Conservation (phyloP, 2,797 vertebrate species). For the Squalus acanthias region DNA sequence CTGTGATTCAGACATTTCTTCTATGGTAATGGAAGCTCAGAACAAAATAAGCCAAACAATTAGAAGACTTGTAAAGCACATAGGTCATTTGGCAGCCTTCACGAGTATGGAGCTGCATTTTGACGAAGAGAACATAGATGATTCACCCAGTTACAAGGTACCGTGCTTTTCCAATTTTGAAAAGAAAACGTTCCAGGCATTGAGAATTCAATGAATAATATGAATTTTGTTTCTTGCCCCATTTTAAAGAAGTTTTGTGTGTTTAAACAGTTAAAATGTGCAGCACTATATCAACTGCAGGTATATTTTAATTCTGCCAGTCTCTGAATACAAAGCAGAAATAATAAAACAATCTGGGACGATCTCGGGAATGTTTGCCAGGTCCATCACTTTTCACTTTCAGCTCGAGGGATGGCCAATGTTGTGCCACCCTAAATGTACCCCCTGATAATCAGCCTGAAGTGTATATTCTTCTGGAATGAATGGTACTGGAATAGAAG, state of each 20-base stretch:
- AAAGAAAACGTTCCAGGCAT: neutral
- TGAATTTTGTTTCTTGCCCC: neutral
- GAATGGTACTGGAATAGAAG: neutral
- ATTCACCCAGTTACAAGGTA: slow-evolving; percentile 50
- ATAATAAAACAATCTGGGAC: neutral
- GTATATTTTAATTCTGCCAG: neutral
- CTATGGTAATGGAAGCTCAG: slow-evolving; percentile 79
- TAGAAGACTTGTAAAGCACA: slow-evolving; percentile 55
- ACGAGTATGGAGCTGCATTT: slow-evolving; percentile 60
- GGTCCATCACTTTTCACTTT: neutral
- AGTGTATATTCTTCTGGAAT: neutral
- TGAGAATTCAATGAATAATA: neutral
- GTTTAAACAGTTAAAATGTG: neutral
- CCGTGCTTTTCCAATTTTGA: neutral
- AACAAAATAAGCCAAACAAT: slow-evolving; percentile 65
- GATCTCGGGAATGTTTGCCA: neutral
- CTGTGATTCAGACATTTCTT: slow-evolving; percentile 84
- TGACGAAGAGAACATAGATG: slow-evolving; percentile 49
- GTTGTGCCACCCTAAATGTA: neutral
- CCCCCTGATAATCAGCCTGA: neutral
- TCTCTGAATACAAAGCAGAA: neutral
- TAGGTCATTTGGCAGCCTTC: slow-evolving; percentile 66
- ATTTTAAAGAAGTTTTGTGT: neutral
- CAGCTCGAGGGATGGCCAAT: neutral
- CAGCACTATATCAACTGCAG: neutral